Conservation (phyloP, 2,113 vertebrate genomes). For the Myotis lucifugus region DNA sequence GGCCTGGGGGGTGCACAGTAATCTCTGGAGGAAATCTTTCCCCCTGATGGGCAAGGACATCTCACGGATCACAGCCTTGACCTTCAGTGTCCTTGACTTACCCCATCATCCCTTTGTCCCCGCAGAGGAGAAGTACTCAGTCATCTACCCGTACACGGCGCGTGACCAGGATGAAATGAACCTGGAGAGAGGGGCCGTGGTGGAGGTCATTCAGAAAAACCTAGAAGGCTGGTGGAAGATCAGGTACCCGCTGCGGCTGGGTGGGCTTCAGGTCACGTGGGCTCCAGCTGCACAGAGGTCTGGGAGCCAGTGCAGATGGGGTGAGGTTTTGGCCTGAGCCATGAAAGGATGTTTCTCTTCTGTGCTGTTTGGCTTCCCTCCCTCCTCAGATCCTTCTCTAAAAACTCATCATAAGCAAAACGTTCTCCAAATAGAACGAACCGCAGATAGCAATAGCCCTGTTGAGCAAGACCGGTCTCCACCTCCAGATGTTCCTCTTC, state of each 20-base stretch:
- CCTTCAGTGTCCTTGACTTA: neutral
- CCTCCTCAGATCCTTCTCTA: neutral
- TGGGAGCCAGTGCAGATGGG: neutral
- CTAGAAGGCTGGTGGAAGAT: constrained; percentile 99
- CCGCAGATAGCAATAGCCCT: neutral
- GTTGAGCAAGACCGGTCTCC: neutral
- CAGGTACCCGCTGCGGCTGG: constrained; percentile 85
- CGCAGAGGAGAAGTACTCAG: constrained; percentile 95
- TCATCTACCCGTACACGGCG: constrained; percentile 94
- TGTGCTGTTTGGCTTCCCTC: neutral
- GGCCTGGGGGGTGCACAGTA: neutral
- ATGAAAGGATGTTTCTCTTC: neutral
- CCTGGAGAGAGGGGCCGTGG: constrained; percentile 93
- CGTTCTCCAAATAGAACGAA: neutral
- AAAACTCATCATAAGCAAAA: constrained; percentile 6
- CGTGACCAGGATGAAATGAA: constrained; percentile 97
- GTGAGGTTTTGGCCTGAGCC: neutral
- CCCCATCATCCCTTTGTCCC: constrained; percentile 7
- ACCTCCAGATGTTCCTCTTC: neutral
- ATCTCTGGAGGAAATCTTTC: neutral
- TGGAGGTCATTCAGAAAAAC: constrained; percentile 98
- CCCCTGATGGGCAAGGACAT: neutral
- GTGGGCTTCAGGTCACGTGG: neutral
- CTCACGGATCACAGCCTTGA: neutral
- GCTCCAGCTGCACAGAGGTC: neutral